phyloP scores from a whole-genome alignment of 1,140 invertebrate species.

The Thereuonema tuberculata region DNA sequence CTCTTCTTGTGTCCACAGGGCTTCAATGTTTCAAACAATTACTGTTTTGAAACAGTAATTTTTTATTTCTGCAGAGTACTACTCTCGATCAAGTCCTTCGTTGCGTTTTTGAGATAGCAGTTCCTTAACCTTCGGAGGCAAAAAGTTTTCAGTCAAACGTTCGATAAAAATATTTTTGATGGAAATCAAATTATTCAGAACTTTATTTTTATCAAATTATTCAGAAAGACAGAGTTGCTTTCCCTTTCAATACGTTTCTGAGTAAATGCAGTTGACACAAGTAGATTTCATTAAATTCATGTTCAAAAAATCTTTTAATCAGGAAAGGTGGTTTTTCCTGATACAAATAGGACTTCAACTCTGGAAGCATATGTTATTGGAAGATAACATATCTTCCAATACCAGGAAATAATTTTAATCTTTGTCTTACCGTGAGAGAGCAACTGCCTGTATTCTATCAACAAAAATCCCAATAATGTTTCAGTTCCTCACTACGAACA shows the following conservation, averaged over 20 bases:
- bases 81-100: too few species aligned
- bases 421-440: slow-evolving; percentile 8
- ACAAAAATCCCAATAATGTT: not conserved
- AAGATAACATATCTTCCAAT: not conserved
- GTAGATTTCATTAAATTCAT: not conserved
- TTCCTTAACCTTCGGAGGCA: too few species aligned
- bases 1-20: too few species aligned
- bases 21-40: too few species aligned
- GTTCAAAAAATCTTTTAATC: not conserved
- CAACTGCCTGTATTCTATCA: not conserved
- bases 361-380: slow-evolving; percentile 13
- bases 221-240: not conserved
- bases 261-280: not conserved
- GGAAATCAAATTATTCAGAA: too few species aligned
- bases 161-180: too few species aligned
- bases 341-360: not conserved
- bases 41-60: too few species aligned
- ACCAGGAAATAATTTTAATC: not conserved
- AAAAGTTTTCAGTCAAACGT: too few species aligned
- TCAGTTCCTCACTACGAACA: slow-evolving; percentile 10
- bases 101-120: too few species aligned
- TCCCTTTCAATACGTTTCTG: not conserved
- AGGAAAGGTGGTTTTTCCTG: not conserved
- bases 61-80: too few species aligned
- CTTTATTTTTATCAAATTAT: too few species aligned